Evolutionary conservation across 2,888 invertebrate species (phyloP), one percentile per base, ranked within the genome.

Genomic region (Meteorus colon): DNA sequence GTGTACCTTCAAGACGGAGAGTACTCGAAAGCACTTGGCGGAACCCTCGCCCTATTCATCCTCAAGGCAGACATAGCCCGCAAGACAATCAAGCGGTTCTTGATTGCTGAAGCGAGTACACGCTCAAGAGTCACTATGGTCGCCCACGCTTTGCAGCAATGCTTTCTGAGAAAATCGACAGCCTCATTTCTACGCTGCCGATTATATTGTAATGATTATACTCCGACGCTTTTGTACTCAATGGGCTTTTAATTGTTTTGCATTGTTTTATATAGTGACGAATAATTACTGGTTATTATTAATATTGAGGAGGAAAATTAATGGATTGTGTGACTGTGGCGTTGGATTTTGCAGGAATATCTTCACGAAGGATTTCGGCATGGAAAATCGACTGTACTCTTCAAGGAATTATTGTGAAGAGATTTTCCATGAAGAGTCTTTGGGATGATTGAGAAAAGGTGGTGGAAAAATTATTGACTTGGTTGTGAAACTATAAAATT

Each of bases 1-100:
- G 75, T 79, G 77, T 77, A 77, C 73, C 77, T 79, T 67, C 48
- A 77, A 77, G 75, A 75, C 72, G 59, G 68, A 76, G 75, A 78
- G 75, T 77, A 65, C 75, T 77, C 69, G 51, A 66, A 41, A 77
- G 67, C 73, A 79, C 78, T 77, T 67, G 71, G 70, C 67, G 73
- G 67, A 69, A 24, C 37, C 70, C 55, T 70, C 71, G 29, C 75
- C 6, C 27, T 68, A 73, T 75, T 75, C 69, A 63, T 77, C 73
- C 66, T 63, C 67, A 67, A 73, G 73, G 66, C 78, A 74, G 71
- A 73, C 75, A 79, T 80, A 79, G 80, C 79, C 80, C 66, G 72
- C 73, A 77, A 79, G 74, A 79, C 81, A 81, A 82, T 82, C 82
- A 80, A 81, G 82, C 79, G 78, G 78, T 81, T 75, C 82, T 79